Evolutionary conservation across 2,797 vertebrate species (phyloP).

Genomic region (Notamacropus eugenii): DNA sequence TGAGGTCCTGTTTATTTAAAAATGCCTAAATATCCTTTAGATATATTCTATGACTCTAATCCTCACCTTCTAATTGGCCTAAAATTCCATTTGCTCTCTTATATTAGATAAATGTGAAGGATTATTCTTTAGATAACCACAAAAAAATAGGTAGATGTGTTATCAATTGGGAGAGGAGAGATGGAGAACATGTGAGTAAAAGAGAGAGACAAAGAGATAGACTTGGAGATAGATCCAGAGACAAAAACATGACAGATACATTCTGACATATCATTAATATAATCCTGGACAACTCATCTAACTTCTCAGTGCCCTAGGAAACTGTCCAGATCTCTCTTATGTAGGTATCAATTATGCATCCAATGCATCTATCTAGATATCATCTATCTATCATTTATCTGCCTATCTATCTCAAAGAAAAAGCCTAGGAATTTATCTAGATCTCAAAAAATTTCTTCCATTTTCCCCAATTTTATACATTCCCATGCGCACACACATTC

Average conservation of each 20-base stretch:
- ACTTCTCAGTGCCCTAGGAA: not conserved
- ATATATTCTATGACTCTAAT: too few relatives aligned
- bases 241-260: not conserved
- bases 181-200: not conserved
- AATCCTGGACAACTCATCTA: not conserved
- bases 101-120: too few relatives aligned
- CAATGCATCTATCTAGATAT: not conserved
- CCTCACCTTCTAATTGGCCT: too few relatives aligned
- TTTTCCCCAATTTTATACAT: not conserved
- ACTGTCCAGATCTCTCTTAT: too few relatives aligned
- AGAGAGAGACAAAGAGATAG: not conserved
- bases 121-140: too few relatives aligned
- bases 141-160: too few relatives aligned
- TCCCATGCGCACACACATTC: not conserved
- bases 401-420: not conserved
- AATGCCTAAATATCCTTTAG: too few relatives aligned
- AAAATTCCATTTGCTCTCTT: too few relatives aligned
- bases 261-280: not conserved
- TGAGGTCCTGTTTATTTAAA: too few relatives aligned
- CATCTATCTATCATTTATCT: not conserved
- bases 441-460: not conserved
- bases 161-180: not conserved
- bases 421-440: not conserved
- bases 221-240: too few relatives aligned
- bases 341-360: not conserved